Evolutionary conservation across 2,113 vertebrate genomes (phyloP).

Genomic region (Entelurus aequoreus): DNA sequence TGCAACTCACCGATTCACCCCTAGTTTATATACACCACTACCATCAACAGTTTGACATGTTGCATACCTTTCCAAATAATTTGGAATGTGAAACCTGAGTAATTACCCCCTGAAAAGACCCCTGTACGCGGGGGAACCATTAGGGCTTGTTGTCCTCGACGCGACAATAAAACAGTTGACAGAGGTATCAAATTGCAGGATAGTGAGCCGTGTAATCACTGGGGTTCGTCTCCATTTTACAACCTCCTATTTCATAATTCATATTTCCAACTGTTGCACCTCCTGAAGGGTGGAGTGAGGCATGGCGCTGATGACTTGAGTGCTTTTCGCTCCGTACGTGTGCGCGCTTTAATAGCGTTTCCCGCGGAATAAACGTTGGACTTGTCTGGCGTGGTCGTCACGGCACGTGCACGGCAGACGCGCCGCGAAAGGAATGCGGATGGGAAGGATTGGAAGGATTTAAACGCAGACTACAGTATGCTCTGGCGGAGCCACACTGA

Average conservation of each 20-base stretch:
- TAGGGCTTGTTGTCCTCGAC: conserved; percentile 47
- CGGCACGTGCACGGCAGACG: not conserved
- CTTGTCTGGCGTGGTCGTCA: not conserved
- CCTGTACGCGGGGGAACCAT: conserved; percentile 43
- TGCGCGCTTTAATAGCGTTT: not conserved
- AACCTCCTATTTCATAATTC: conserved; percentile 63
- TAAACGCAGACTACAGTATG: conserved; percentile 46
- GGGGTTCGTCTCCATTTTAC: conserved; percentile 67
- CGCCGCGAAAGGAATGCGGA: conserved; percentile 43
- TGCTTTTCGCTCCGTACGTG: not conserved
- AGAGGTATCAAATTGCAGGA: conserved; percentile 51
- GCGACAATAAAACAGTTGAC: conserved; percentile 49
- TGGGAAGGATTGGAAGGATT: conserved; percentile 57
- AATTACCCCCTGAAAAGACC: conserved; percentile 9
- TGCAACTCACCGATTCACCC: too few relatives aligned
- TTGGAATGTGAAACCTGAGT: too few relatives aligned
- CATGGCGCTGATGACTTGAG: conserved; percentile 38
- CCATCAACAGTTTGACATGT: too few relatives aligned
- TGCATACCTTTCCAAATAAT: too few relatives aligned
- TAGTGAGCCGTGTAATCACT: conserved; percentile 58
- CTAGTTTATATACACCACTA: too few relatives aligned
- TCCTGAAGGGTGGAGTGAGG: too few relatives aligned
- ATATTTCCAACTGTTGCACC: too few relatives aligned
- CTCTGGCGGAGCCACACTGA: conserved; percentile 33
- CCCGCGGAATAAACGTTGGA: not conserved